Evolutionary conservation across 1,140 invertebrate genomes (phyloP).

Genomic region (Pissodes strobi): DNA sequence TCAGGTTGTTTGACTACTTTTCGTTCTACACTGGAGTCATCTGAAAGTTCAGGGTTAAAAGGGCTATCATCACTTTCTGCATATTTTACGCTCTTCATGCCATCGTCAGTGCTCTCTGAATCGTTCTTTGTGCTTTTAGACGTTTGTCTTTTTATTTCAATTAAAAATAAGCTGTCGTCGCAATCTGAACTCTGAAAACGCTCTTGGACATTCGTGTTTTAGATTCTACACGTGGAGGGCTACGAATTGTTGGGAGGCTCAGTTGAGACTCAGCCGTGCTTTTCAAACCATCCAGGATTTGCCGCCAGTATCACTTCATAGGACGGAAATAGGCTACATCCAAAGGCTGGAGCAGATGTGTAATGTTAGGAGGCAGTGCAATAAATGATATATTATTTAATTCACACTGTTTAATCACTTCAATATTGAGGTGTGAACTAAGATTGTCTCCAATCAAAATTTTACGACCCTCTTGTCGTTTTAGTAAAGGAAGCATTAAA

Average conservation of each 20-base stretch:
- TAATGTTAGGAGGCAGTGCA: conserved; percentile 53
- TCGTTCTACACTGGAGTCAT: too few species aligned
- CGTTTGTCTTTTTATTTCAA: neutral
- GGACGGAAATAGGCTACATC: too few species aligned
- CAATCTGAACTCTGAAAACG: neutral
- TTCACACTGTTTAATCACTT: conserved; percentile 48
- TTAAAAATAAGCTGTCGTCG: too few species aligned
- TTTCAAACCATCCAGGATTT: conserved; percentile 41
- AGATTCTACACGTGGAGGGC: neutral
- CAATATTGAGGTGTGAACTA: conserved; percentile 50
- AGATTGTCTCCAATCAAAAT: too few species aligned
- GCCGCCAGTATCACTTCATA: conserved; percentile 51
- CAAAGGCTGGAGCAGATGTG: conserved; percentile 52
- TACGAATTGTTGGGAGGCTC: too few species aligned
- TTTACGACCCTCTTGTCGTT: conserved; percentile 44
- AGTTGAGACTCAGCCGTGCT: too few species aligned
- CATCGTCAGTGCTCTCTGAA: neutral
- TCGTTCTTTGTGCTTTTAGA: neutral
- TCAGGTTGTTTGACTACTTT: neutral
- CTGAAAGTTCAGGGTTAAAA: neutral
- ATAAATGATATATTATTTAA: conserved; percentile 53
- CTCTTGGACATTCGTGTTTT: neutral
- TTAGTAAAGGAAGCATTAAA: conserved; percentile 38
- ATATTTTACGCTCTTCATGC: neutral
- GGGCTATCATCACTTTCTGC: too few species aligned